Percentiles rank a stretch among this genome's conserved stretches.
phyloP scores from a whole-genome alignment of 2,797 vertebrate species.

The Eleutherodactylus coqui region DNA sequence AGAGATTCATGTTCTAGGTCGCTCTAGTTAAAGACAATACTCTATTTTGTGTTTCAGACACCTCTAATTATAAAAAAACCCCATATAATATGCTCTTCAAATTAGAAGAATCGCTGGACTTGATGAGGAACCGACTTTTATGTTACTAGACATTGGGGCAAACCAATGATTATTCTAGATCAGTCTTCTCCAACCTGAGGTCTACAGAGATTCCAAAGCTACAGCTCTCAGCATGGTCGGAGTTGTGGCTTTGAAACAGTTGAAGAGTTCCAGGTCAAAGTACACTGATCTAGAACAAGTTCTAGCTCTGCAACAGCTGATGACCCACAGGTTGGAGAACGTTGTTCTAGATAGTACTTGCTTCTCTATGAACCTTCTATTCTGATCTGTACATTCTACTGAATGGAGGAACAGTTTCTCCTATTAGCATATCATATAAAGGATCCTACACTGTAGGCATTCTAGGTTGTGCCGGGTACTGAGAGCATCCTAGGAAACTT shows the following conservation, averaged over 20 bases:
- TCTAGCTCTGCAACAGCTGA: not conserved
- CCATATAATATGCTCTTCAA: not conserved
- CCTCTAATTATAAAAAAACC: not conserved
- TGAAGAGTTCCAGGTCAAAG: not conserved
- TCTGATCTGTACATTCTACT: not conserved
- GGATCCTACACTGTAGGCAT: not conserved
- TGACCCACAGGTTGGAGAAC: not conserved
- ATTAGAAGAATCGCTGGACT: not conserved
- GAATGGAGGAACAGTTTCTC: not conserved
- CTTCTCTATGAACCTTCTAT: not conserved
- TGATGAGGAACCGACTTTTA: not conserved
- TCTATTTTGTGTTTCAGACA: not conserved
- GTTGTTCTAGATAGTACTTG: not conserved
- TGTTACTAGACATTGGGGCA: not conserved
- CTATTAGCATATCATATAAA: not conserved
- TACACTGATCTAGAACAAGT: not conserved
- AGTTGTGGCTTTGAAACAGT: not conserved
- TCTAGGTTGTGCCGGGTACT: not conserved
- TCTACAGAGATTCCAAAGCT: not conserved
- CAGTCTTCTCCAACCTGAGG: not conserved
- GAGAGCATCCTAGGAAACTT: not conserved
- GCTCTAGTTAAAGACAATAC: not conserved
- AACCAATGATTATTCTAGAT: not conserved
- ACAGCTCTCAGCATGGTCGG: not conserved
- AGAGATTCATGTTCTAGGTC: conserved; percentile 5